Percentiles rank a stretch among this genome's conserved stretches.
phyloP scores from a whole-genome alignment of 1,140 invertebrate genomes.

The Dolichoris vasculosae region DNA sequence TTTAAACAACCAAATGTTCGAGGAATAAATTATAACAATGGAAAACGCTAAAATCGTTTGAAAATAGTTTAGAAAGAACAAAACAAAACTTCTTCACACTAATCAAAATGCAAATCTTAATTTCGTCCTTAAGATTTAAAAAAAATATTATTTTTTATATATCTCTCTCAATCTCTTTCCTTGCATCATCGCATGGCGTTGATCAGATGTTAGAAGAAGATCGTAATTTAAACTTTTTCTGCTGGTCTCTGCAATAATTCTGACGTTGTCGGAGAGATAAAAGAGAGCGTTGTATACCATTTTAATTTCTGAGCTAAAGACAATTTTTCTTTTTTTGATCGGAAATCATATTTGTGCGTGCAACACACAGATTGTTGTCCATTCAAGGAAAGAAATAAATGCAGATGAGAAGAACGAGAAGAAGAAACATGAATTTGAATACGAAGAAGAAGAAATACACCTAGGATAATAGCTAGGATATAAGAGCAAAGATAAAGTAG shows the following conservation, averaged over 20 bases:
- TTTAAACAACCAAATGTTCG: slow-evolving; percentile 92
- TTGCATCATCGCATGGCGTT: slow-evolving; percentile 55
- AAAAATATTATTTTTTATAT: slow-evolving; percentile 70
- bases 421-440: slow-evolving; percentile 38
- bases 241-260: slow-evolving; percentile 53
- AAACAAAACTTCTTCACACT: slow-evolving; percentile 63
- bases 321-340: slow-evolving; percentile 57
- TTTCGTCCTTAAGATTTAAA: slow-evolving; percentile 66
- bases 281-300: slow-evolving; percentile 51
- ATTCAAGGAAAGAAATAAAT: slow-evolving; percentile 55
- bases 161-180: slow-evolving; percentile 56
- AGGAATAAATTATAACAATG: slow-evolving; percentile 75
- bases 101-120: slow-evolving; percentile 66
- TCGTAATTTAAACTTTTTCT: slow-evolving; percentile 45
- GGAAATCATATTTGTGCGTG: slow-evolving; percentile 57
- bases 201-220: slow-evolving; percentile 42
- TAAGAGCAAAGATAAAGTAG: slow-evolving; percentile 62
- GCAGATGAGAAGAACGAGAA: slow-evolving; percentile 42
- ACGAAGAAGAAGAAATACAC: slow-evolving; percentile 50
- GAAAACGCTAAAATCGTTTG: slow-evolving; percentile 74
- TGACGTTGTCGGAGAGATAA: slow-evolving; percentile 49
- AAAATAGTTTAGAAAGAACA: slow-evolving; percentile 62
- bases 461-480: slow-evolving; percentile 59
- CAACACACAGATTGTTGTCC: slow-evolving; percentile 56
- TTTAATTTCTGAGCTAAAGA: slow-evolving; percentile 52